Evolutionary conservation across 2,113 vertebrate genomes (phyloP).

Genomic region (Microcebus jonahi): DNA sequence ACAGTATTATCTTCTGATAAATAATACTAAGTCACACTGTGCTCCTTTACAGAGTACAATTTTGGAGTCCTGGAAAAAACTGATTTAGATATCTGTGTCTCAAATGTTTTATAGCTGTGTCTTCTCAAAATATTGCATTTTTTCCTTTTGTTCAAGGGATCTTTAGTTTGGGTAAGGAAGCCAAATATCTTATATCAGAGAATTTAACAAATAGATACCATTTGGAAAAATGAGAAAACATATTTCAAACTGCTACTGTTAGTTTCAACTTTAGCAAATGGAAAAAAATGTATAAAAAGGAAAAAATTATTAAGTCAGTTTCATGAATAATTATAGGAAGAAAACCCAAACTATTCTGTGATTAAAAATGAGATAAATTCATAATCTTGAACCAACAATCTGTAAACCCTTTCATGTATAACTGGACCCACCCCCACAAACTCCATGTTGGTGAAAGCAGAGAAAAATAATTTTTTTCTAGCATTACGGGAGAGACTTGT

Average conservation of each 20-base stretch:
- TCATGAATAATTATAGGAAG: slow-evolving; percentile 57
- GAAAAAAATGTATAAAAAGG: slow-evolving; percentile 73
- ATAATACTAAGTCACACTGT: slow-evolving; percentile 44
- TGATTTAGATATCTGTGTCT: slow-evolving; percentile 46
- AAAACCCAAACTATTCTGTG: slow-evolving; percentile 66
- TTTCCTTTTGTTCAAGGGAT: neutral
- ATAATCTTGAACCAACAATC: slow-evolving; percentile 80
- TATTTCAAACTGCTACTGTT: slow-evolving; percentile 57
- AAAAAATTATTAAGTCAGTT: slow-evolving; percentile 49
- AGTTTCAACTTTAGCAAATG: slow-evolving; percentile 91
- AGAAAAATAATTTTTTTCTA: slow-evolving; percentile 85
- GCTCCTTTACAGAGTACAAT: slow-evolving; percentile 28
- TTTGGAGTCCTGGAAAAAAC: slow-evolving; percentile 14
- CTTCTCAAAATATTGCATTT: neutral
- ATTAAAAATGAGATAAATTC: slow-evolving; percentile 71
- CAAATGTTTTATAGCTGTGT: slow-evolving; percentile 66
- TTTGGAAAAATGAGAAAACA: slow-evolving; percentile 69
- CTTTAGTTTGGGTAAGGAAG: slow-evolving; percentile 34
- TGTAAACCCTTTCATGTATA: slow-evolving; percentile 79
- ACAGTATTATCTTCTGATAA: slow-evolving; percentile 53
- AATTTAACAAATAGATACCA: slow-evolving; percentile 59
- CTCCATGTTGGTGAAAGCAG: slow-evolving; percentile 79
- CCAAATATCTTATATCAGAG: slow-evolving; percentile 7
- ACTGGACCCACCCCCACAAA: slow-evolving; percentile 80
- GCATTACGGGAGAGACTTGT: slow-evolving; percentile 88